Base-by-base conservation (phyloP, 2,888 invertebrate genomes). In the Toxonevra muliebris region DNA sequence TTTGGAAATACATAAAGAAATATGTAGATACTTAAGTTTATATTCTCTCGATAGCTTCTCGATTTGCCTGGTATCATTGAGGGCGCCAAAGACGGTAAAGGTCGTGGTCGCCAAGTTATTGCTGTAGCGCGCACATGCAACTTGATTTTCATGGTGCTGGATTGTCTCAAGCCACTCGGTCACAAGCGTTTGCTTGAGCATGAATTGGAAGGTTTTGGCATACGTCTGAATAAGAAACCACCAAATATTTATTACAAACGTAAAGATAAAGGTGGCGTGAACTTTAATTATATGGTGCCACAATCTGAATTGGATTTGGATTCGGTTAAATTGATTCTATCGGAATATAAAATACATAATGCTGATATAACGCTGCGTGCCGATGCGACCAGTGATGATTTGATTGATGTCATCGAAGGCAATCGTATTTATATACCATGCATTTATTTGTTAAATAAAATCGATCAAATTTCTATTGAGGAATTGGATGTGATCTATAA, bases 21-120 rank as follows among this genome's bases (percentile, higher is more conserved):
- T 48, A 30, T 48, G 13, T n/a, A 41, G 0, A 11, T 19, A 45
- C 20, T 3, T 3, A 11, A 20, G 19, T 20, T 42, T 30, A 12
- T 55, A 53, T 13, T 57, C 13, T 20, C 60, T 69, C 42, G 45
- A 54, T 55, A 98, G 94, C 87, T 99, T 68, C 89, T 99, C 11
- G 99, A 99, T 90, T 89, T 99, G 78, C 99, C 99, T 71, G 99
- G 99, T 87, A 99, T 99, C 84, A 99, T 99, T 77, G 99, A 99
- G 87, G 99, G 99, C 72, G 99, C 99, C 0, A 99, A 99, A 83
- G 99, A 99, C 83, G 99, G 99, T 72, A 99, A 99, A 85, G 98
- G 98, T 88, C 88, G 98, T 85, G 98, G 98, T 88, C 90, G 98
- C 71, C 98, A 99, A 86, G 98, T 98, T 4, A 99, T 99, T 78